Base-by-base conservation (phyloP, 2,888 invertebrate species). In the Oscheius sp. region DNA sequence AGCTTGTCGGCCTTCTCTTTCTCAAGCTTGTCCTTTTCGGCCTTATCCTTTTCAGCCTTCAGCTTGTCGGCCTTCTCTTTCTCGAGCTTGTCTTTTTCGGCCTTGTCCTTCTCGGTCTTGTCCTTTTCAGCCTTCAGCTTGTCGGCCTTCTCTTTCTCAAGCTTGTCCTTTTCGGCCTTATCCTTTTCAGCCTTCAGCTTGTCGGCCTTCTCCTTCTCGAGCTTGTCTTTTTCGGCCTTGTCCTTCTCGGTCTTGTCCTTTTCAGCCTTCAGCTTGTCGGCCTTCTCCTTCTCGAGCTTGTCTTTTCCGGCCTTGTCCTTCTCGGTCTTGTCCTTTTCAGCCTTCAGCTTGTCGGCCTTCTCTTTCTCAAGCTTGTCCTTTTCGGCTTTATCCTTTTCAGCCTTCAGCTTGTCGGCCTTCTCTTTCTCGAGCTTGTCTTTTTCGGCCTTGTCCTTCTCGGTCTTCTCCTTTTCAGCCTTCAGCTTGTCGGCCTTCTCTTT, bases 221-320 rank as follows among this genome's bases (percentile, higher is more conserved):
- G 55, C 55, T 55, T 55, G 55, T 11, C 55, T 5, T 11, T 21
- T 21, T 55, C 21, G 21, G 2, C n/a, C 55, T 55, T 55, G 29
- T 55, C 55, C 55, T 55, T 55, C 5, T 55, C 55, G 5, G 55
- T 9, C 21, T 55, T 55, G 21, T 55, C 55, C 55, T 55, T 55
- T 21, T 55, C 55, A 21, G 21, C n/a, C 55, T 55, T 55, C 2
- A 29, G 29, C 55, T 21, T 55, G 29, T 55, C 55, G 21, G 21
- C n/a, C 55, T 55, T 55, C n/a, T 55, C 55, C 55, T 55, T 13
- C 21, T 55, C 55, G 55, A 55, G 55, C 55, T 55, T 55, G 21
- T 55, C 55, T 21, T 55, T 55, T 21, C 21, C 55, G 9, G 21
- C n/a, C n/a, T 55, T 55, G 13, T 55, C 55, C 21, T 55, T 55